Evolutionary conservation across 2,888 invertebrate genomes (phyloP).

Genomic region (Busseola fusca): DNA sequence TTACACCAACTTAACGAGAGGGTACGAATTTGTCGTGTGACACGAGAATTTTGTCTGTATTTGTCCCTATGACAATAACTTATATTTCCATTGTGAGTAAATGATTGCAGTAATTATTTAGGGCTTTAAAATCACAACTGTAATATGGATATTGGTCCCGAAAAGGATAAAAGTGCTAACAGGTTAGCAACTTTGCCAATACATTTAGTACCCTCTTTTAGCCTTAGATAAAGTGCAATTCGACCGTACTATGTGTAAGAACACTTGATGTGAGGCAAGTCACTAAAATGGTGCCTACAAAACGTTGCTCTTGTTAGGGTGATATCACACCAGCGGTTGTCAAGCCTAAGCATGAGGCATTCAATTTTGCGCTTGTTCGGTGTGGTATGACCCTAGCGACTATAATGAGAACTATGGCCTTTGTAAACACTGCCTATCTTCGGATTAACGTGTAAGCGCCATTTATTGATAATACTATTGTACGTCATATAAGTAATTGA

Average conservation of each 20-base stretch:
- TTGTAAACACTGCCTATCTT: constrained; percentile 45
- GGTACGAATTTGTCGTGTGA: not conserved
- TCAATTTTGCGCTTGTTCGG: not conserved
- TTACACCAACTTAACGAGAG: constrained; percentile 31
- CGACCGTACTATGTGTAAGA: constrained; percentile 10
- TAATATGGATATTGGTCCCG: not conserved
- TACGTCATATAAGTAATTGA: constrained; percentile 48
- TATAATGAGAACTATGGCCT: constrained; percentile 48
- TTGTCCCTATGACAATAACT: constrained; percentile 5
- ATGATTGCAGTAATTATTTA: constrained; percentile 2
- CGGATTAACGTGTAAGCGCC: constrained; percentile 57
- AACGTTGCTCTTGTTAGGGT: constrained; percentile 21
- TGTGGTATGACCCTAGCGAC: constrained; percentile 19
- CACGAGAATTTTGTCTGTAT: not conserved
- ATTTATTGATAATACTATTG: constrained; percentile 46
- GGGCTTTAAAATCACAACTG: not conserved
- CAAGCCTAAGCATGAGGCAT: not conserved
- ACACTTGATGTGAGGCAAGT: constrained; percentile 52
- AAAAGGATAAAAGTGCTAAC: not conserved
- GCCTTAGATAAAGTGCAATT: constrained; percentile 38
- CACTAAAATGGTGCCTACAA: constrained; percentile 56
- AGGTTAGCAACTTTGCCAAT: not conserved
- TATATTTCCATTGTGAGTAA: constrained; percentile 1
- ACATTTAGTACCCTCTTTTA: constrained; percentile 5
- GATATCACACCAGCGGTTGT: constrained; percentile 15